phyloP scores from a whole-genome alignment of 2,113 vertebrate genomes.

The Aegithalos caudatus region DNA sequence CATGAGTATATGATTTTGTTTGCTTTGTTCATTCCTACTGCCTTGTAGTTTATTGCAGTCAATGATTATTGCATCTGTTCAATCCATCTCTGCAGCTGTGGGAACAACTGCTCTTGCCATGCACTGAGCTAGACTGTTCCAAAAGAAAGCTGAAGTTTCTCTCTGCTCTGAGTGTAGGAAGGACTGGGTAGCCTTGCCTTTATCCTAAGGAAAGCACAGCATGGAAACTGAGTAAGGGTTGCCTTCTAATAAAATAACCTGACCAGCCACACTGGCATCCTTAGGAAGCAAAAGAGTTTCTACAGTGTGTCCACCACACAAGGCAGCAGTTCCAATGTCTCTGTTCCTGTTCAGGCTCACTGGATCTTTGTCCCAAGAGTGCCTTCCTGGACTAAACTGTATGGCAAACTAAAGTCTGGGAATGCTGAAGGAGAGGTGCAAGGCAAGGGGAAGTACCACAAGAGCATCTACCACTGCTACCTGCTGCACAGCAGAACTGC shows the following conservation, averaged over 20 bases:
- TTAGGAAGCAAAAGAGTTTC: not conserved
- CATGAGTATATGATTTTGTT: not conserved
- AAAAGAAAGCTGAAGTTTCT: not conserved
- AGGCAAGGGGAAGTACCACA: not conserved
- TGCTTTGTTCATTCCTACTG: conserved; percentile 3
- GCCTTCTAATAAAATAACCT: not conserved
- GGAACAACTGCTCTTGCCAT: rapidly evolving
- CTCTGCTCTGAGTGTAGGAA: not conserved
- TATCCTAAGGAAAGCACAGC: not conserved
- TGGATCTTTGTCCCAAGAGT: not conserved
- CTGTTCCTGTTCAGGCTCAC: not conserved
- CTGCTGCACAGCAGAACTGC: not conserved
- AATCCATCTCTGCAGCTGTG: not conserved
- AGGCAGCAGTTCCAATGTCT: not conserved
- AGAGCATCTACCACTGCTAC: not conserved
- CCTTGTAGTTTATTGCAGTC: not conserved
- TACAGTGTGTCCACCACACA: not conserved
- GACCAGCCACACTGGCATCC: not conserved
- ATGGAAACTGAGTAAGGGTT: not conserved
- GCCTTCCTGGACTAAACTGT: not conserved
- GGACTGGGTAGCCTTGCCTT: not conserved
- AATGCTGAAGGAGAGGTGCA: not conserved
- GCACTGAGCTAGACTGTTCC: not conserved
- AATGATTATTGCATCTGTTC: not conserved
- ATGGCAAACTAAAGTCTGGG: not conserved